phyloP scores from a whole-genome alignment of 2,797 vertebrate genomes.

The Takifugu ocellatus region DNA sequence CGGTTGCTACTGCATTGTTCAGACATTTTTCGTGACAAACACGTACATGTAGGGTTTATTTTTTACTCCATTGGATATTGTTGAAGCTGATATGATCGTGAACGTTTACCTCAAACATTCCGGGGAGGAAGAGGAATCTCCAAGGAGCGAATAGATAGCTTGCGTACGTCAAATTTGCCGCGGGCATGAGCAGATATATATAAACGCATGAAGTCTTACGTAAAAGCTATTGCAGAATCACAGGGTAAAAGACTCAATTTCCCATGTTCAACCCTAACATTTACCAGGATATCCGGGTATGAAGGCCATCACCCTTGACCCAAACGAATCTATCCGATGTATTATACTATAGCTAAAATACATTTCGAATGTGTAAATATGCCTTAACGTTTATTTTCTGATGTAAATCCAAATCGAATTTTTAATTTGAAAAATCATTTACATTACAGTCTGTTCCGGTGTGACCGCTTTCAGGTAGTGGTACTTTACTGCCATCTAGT shows the following conservation, averaged over 20 bases:
- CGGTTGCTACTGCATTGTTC: conserved; percentile 32
- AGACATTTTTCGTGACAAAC: conserved; percentile 30
- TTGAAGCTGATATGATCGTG: conserved; percentile 53
- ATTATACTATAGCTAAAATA: background rate
- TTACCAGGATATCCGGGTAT: conserved; percentile 67
- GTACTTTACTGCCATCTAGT: conserved; percentile 46
- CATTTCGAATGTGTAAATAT: fast-evolving
- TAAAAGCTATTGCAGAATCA: conserved; percentile 54
- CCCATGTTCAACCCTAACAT: conserved; percentile 40
- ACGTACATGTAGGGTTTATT: conserved; percentile 16
- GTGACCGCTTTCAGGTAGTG: background rate
- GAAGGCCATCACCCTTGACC: conserved; percentile 15
- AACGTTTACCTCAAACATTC: conserved; percentile 70
- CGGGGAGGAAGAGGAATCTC: conserved; percentile 72
- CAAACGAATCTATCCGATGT: background rate
- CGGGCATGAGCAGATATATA: fast-evolving
- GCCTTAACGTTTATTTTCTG: fast-evolving
- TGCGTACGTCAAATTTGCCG: conserved; percentile 48
- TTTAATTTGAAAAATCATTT: background rate
- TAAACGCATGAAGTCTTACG: conserved; percentile 29
- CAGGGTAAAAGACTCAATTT: conserved; percentile 46
- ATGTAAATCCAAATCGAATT: background rate
- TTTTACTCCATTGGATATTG: conserved; percentile 46
- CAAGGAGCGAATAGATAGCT: conserved; percentile 47
- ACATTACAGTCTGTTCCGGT: too few species aligned